Base-by-base conservation (phyloP, 2,888 invertebrate genomes). In the Tuberolachnus salignus region DNA sequence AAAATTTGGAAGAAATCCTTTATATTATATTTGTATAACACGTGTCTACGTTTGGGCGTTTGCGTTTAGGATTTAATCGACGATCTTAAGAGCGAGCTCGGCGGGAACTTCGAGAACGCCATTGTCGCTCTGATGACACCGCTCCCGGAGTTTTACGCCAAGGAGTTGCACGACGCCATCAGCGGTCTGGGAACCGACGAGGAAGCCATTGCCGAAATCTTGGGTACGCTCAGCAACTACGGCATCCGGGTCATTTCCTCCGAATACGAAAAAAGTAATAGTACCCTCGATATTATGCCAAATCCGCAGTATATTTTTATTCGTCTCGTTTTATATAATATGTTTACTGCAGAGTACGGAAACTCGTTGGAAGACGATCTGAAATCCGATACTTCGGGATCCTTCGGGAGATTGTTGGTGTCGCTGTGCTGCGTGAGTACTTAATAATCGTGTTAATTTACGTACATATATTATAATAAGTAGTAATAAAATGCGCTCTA, bases 361-460 rank as follows among this genome's bases (percentile, higher is more conserved):
- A 93, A 91, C 86, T 86, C 90, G 80, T 86, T 97, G 82, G 97
- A 97, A 85, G 90, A 91, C 8, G 95, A 95, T 84, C 87, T 97
- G 83, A 92, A 92, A 85, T 94, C 92, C 73, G 98, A 98, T 86
- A 96, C 97, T 13, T 95, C 95, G 14, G 97, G 97, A n/a, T 93
- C 95, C 86, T 98, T 98, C 87, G 94, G 94, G 87, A 89, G 95
- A 81, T 88, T 98, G 72, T 90, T 96, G 83, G 92, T 97, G 34
- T 95, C 96, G 0, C 87, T 95, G 73, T 91, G 92, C 83, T 92
- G 92, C 88, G 86, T 85, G 83, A 80, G 74, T 57, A 72, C n/a
- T n/a, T 13, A 16, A 21, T 21, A 49, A 51, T 9, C 57, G 10
- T 23, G 23, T 3, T 23, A 23, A 23, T 23, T 13, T 3, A 34